Base-by-base conservation (phyloP, 2,113 vertebrate genomes). In the Urocolius indicus region DNA sequence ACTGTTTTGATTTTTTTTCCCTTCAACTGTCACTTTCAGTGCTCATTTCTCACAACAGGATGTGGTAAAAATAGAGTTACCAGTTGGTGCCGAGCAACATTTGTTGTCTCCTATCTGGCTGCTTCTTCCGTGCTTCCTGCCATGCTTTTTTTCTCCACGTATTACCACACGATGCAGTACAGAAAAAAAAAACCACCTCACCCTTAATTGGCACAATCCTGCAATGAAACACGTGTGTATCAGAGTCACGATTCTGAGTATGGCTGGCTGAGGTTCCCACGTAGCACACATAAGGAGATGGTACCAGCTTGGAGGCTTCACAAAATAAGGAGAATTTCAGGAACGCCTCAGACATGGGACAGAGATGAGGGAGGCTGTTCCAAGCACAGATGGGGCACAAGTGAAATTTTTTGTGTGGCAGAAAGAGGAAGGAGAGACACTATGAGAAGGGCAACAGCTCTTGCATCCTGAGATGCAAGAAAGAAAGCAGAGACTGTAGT, bases 11-110 rank as follows among this genome's bases (percentile, higher is more conserved):
- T 43, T 61, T 66, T 65, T 76, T 84, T 84, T n/a, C n/a, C 49
- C 27, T 76, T 63, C 36, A 22, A 4, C 22, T 36, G 57, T 69
- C 18, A 4, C 61, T 67, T 45, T 38, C 32, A 57, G 57, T 14
- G 12, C 46, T 91, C 16, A 3, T 77, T 91, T 86, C 46, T 48
- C 15, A 1, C 23, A 30, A 75, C 54, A 88, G 88, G 75, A 89
- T 93, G 75, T 58, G 88, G 76, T 86, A 74, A 93, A 91, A 89
- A 68, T 23, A 76, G 69, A 55, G 67, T 73, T 85, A 83, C 5
- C 43, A 5, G 68, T 74, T 59, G 51, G 82, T 63, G 26, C 77
- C 29, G 12, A 54, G 46, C 30, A 61, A 55, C 48, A 9, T 36
- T 82, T 32, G 16, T 63, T 63, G 23, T 48, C 72, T 85, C 34